Percentiles rank a stretch among this genome's conserved stretches.
phyloP scores from a whole-genome alignment of 2,113 vertebrate species.

The Neomonachus schauinslandi region DNA sequence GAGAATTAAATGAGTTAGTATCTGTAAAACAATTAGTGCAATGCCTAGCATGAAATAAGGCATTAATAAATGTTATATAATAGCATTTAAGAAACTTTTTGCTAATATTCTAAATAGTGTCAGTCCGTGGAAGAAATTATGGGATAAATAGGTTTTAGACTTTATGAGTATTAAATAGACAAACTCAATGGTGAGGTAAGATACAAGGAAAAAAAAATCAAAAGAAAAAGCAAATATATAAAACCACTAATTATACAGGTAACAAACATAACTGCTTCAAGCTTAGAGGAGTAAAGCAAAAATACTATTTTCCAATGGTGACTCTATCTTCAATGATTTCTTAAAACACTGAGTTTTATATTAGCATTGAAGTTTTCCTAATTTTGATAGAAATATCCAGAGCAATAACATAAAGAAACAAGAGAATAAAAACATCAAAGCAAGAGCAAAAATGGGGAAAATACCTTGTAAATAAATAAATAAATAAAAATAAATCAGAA shows the following conservation, averaged over 20 bases:
- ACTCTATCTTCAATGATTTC: neutral
- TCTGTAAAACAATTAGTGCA: neutral
- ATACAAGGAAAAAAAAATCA: neutral
- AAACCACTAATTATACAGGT: neutral
- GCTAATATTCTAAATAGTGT: neutral
- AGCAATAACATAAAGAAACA: neutral
- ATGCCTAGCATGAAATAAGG: neutral
- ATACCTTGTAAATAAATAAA: neutral
- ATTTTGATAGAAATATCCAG: neutral
- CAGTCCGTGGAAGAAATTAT: neutral
- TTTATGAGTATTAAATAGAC: neutral
- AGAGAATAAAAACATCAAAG: neutral
- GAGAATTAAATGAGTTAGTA: neutral
- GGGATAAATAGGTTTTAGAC: neutral
- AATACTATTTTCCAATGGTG: neutral
- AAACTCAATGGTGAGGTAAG: neutral
- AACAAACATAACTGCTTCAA: neutral
- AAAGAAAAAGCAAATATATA: neutral
- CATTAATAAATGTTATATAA: neutral
- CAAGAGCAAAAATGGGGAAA: neutral
- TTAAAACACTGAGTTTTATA: neutral
- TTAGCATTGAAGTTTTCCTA: neutral
- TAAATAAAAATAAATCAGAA: neutral
- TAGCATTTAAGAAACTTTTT: neutral
- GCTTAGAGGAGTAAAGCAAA: neutral